Conservation (phyloP, 2,888 invertebrate genomes). For the Volucella inanis region DNA sequence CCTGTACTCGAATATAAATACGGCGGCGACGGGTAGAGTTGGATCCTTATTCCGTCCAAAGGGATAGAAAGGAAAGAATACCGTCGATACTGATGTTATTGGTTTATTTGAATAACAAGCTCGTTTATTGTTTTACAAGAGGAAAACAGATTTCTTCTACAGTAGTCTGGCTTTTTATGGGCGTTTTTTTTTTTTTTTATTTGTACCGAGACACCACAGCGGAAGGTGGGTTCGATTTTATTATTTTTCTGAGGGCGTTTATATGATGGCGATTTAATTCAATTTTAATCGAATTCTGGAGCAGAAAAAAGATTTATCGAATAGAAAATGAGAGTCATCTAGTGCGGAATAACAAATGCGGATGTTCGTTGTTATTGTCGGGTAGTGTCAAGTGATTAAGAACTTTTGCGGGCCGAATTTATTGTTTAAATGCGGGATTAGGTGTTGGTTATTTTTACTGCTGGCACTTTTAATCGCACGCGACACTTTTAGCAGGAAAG, state of each 20-base stretch:
- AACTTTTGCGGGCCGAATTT: too few relatives aligned
- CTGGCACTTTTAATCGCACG: too few relatives aligned
- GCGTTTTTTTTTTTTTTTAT: conserved; percentile 49
- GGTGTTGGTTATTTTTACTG: too few relatives aligned
- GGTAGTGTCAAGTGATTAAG: too few relatives aligned
- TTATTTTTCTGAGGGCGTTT: conserved; percentile 43
- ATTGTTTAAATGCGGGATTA: too few relatives aligned
- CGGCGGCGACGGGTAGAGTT: too few relatives aligned
- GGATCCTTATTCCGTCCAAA: too few relatives aligned
- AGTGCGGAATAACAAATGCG: neutral
- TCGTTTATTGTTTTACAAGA: conserved; percentile 82
- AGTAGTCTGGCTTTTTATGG: conserved; percentile 46
- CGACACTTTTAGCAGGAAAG: too few relatives aligned
- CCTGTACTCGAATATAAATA: conserved; percentile 45
- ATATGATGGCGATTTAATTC: conserved; percentile 67
- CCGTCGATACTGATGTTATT: conserved; percentile 76
- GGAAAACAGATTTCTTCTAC: conserved; percentile 76
- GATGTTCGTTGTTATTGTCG: neutral
- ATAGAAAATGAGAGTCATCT: too few relatives aligned
- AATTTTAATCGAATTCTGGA: conserved; percentile 61
- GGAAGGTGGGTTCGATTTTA: conserved; percentile 47
- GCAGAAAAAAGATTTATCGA: conserved; percentile 37
- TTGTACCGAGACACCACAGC: conserved; percentile 1
- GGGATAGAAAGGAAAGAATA: conserved; percentile 57
- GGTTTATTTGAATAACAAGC: conserved; percentile 82